These are phyloP conservation scores for Psammodynastes pulverulentus DNA, from an alignment of 2,113 vertebrate genomes.

Conservation along the genomic window DNA sequence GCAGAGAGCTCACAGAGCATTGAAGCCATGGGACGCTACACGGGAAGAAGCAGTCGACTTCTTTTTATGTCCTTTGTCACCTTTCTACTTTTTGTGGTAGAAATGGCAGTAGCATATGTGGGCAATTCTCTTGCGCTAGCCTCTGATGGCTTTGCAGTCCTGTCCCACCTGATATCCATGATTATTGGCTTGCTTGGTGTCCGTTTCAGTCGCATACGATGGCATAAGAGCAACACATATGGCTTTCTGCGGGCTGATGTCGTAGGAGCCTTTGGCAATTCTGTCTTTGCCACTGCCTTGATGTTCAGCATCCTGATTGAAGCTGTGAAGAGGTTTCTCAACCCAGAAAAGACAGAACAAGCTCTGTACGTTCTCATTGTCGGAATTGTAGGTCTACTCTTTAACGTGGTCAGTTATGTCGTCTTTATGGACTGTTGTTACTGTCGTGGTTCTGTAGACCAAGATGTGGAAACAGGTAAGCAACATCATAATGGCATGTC, in stretches of 20 bases:
- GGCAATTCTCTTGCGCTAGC: constrained; percentile 74
- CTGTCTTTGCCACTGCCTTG: constrained; percentile 71
- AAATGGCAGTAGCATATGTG: constrained; percentile 59
- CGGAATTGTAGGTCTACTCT: constrained; percentile 62
- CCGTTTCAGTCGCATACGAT: constrained; percentile 50
- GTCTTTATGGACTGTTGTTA: constrained; percentile 78
- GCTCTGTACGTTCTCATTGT: constrained; percentile 61
- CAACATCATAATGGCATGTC: not conserved
- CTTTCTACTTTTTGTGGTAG: constrained; percentile 58
- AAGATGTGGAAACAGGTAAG: constrained; percentile 63
- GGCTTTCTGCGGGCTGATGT: constrained; percentile 74
- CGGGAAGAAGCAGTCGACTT: constrained; percentile 65
- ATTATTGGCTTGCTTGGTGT: constrained; percentile 59
- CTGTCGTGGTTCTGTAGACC: not conserved
- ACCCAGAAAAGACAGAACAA: constrained; percentile 68
- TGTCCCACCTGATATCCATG: constrained; percentile 76
- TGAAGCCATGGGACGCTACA: constrained; percentile 69
- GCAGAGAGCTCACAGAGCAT: not conserved
- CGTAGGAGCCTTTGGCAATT: constrained; percentile 75
- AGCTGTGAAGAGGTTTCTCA: constrained; percentile 68
- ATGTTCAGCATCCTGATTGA: constrained; percentile 75
- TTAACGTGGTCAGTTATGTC: constrained; percentile 70
- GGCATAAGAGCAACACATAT: constrained; percentile 63
- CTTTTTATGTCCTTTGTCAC: constrained; percentile 64
- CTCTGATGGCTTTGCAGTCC: constrained; percentile 73